Conservation (phyloP, 2,113 vertebrate genomes). For the Neofelis nebulosa region DNA sequence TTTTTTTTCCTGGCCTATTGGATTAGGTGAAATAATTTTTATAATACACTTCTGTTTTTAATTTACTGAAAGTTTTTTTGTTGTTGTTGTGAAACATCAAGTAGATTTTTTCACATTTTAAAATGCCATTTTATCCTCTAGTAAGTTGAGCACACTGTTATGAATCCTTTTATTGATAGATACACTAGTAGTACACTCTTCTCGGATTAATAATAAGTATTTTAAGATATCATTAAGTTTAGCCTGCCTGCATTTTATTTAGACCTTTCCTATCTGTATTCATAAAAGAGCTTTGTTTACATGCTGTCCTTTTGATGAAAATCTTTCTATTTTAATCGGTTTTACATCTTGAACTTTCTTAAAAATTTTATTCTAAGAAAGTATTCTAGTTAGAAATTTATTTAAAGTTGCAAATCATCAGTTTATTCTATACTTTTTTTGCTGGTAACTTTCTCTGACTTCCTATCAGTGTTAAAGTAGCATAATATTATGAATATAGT, state of each 20-base stretch:
- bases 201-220: not conserved
- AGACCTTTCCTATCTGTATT: not conserved
- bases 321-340: not conserved
- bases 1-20: not conserved
- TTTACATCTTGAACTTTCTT: not conserved
- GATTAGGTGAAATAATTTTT: not conserved
- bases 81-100: not conserved
- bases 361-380: not conserved
- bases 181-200: not conserved
- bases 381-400: not conserved
- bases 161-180: not conserved
- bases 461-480: not conserved
- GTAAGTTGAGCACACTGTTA: not conserved
- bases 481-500: not conserved
- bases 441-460: not conserved
- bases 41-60: not conserved
- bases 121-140: not conserved
- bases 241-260: not conserved
- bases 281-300: not conserved
- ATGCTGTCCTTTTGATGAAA: not conserved
- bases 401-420: not conserved
- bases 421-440: not conserved
- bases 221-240: not conserved
- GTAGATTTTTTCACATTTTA: not conserved
- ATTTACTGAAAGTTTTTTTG: not conserved